These are phyloP conservation scores for Archaeoteleia sp. DNA, from an alignment of 2,888 invertebrate genomes.

Conservation along the genomic window DNA sequence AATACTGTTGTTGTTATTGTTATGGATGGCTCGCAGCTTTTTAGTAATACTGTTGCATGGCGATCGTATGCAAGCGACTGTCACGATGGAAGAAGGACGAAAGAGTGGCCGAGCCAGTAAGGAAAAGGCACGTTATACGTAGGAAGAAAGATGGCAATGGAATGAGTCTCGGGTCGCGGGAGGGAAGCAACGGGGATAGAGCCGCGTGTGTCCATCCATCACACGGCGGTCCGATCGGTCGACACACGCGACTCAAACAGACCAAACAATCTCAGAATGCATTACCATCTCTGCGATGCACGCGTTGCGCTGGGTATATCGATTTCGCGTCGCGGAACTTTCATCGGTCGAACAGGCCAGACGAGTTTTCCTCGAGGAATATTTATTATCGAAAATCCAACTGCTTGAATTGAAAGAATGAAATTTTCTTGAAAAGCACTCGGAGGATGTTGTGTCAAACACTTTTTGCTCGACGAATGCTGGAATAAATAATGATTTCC, in stretches of 20 bases:
- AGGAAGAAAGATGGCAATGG: constrained; percentile 56
- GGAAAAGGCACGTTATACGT: constrained; percentile 47
- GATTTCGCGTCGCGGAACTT: constrained; percentile 51
- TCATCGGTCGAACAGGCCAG: constrained; percentile 41
- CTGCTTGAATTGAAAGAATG: constrained; percentile 36
- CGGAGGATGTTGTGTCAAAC: constrained; percentile 28
- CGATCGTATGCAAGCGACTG: constrained; percentile 41
- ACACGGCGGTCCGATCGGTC: constrained; percentile 67
- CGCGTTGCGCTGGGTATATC: constrained; percentile 53
- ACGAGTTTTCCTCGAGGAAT: constrained; percentile 47
- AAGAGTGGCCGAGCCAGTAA: constrained; percentile 27
- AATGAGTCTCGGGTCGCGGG: constrained; percentile 62
- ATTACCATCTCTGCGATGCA: constrained; percentile 64
- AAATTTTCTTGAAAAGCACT: constrained; percentile 36
- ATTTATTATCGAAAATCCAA: constrained; percentile 51
- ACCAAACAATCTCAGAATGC: constrained; percentile 66
- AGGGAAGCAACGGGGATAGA: constrained; percentile 66
- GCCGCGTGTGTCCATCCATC: constrained; percentile 73
- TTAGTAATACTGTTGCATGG: constrained; percentile 23
- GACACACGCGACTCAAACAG: constrained; percentile 65
- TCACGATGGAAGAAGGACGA: constrained; percentile 44
- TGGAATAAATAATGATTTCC: no score
- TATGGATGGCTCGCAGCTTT: no score
- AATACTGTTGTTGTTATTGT: no score
- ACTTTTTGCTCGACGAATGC: constrained; percentile 44